Evolutionary conservation across 2,888 invertebrate species (phyloP).

Genomic region (Labia minor): DNA sequence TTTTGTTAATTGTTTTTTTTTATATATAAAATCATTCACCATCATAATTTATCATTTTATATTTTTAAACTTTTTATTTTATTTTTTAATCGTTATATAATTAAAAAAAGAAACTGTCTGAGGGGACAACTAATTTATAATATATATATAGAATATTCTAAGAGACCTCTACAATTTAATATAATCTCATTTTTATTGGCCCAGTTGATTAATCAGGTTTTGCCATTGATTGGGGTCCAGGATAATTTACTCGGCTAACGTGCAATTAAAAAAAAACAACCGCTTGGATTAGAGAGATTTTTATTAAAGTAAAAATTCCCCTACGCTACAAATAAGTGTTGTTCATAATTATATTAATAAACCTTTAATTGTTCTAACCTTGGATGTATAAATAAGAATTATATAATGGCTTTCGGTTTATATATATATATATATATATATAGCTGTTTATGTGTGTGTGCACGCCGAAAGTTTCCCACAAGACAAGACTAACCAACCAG

Average conservation of each 20-base stretch:
- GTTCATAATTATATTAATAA: slow-evolving; percentile 13
- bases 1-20: too few species aligned
- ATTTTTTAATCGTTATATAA: too few species aligned
- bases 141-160: too few species aligned
- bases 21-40: too few species aligned
- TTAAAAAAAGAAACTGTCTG: too few species aligned
- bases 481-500: neutral
- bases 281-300: neutral
- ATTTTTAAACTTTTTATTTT: too few species aligned
- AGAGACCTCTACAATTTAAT: neutral
- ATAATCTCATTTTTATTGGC: slow-evolving; percentile 7
- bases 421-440: neutral
- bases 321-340: neutral
- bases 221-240: neutral
- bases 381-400: slow-evolving; percentile 7
- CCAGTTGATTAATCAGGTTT: slow-evolving; percentile 13
- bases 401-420: neutral
- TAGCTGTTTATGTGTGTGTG: neutral
- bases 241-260: slow-evolving; percentile 4
- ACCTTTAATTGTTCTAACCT: slow-evolving; percentile 13
- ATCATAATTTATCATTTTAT: too few species aligned
- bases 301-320: neutral
- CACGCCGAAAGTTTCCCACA: neutral
- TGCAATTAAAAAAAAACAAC: neutral
- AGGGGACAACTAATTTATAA: too few species aligned